These are phyloP conservation scores for Prochilodus magdalenae DNA, from an alignment of 2,113 vertebrate species.

Conservation along the genomic window DNA sequence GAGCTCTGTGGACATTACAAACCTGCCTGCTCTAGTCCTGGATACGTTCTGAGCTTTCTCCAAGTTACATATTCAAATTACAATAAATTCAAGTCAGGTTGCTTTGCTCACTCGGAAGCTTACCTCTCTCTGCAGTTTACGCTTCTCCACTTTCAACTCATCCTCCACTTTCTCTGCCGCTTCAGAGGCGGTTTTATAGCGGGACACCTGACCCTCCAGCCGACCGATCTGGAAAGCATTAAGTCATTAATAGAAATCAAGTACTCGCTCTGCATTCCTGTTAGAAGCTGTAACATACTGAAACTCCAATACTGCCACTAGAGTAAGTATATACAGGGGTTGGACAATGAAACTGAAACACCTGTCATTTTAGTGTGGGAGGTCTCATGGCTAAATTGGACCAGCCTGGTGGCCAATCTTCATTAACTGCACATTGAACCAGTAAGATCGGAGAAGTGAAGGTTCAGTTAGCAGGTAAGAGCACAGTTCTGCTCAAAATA, in stretches of 20 bases:
- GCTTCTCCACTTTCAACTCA: slow-evolving; percentile 94
- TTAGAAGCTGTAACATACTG: not conserved
- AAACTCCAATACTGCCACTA: too few species aligned
- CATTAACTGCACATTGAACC: too few species aligned
- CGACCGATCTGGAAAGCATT: slow-evolving; percentile 81
- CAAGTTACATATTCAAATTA: not conserved
- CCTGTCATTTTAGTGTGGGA: too few species aligned
- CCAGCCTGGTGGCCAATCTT: too few species aligned
- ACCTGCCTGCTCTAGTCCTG: too few species aligned
- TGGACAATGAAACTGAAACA: too few species aligned
- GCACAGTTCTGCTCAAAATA: too few species aligned
- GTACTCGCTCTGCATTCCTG: not conserved
- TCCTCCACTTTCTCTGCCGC: slow-evolving; percentile 91
- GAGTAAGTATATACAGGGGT: too few species aligned
- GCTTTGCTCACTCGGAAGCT: not conserved
- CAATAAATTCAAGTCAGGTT: not conserved
- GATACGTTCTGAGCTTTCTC: not conserved
- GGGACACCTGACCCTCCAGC: slow-evolving; percentile 89
- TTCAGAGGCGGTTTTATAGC: slow-evolving; percentile 89
- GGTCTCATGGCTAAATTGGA: too few species aligned
- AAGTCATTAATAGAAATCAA: not conserved
- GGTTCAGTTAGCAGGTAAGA: too few species aligned
- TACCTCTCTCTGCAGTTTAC: slow-evolving; percentile 94
- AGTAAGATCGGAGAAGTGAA: too few species aligned
- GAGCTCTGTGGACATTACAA: not conserved